phyloP scores from a whole-genome alignment of 2,113 vertebrate genomes.

The Chunga burmeisteri region DNA sequence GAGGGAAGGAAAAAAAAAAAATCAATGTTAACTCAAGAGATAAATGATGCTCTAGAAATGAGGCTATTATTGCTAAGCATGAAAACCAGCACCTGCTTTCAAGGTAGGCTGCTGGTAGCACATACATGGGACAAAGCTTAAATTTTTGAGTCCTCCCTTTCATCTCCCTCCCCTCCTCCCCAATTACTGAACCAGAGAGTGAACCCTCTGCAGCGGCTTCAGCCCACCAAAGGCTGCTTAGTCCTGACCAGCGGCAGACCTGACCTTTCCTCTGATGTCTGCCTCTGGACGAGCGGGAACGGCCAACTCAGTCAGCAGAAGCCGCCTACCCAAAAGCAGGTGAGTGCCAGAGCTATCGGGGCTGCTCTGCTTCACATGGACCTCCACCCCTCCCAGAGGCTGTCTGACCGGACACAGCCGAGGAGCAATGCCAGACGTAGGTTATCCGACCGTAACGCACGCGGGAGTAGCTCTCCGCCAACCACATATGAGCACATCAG shows the following conservation, averaged over 20 bases:
- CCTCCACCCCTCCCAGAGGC: background rate
- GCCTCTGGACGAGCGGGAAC: background rate
- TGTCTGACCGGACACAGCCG: background rate
- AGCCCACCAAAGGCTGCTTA: background rate
- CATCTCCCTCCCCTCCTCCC: background rate
- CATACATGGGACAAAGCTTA: background rate
- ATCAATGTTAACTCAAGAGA: background rate
- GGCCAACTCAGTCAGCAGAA: background rate
- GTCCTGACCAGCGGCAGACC: background rate
- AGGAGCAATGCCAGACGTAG: background rate
- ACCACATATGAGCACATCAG: background rate
- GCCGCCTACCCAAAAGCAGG: background rate
- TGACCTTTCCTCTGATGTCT: background rate
- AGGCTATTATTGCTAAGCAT: background rate
- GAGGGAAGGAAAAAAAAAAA: background rate
- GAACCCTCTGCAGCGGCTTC: background rate
- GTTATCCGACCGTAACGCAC: background rate
- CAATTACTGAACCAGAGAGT: background rate
- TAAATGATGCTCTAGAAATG: background rate
- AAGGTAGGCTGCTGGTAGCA: background rate
- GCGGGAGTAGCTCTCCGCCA: background rate
- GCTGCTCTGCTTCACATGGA: background rate
- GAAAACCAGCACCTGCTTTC: background rate
- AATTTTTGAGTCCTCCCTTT: background rate
- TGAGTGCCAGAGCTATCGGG: background rate